These are phyloP conservation scores for Amblyraja radiata DNA, from an alignment of 2,797 vertebrate species.

Conservation along the genomic window DNA sequence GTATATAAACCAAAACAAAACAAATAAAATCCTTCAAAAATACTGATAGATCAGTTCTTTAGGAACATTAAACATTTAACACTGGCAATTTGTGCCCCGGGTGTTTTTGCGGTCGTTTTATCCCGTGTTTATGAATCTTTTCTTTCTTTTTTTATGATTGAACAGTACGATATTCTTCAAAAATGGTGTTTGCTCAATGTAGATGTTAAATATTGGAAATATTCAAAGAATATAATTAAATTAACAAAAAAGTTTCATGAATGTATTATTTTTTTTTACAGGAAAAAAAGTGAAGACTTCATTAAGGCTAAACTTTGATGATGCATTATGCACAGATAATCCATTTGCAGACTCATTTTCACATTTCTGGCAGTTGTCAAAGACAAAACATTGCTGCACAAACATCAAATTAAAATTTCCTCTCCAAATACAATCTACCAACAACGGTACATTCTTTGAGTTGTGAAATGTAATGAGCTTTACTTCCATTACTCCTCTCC, in stretches of 20 bases:
- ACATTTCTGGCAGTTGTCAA: neutral
- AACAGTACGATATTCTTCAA: neutral
- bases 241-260: neutral
- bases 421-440: neutral
- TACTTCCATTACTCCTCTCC: neutral
- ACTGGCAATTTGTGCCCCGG: neutral
- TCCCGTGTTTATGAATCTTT: neutral
- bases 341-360: neutral
- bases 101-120: neutral
- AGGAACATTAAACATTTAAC: neutral
- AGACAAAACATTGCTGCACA: neutral
- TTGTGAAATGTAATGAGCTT: neutral
- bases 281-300: neutral
- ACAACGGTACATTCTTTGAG: neutral
- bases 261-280: neutral
- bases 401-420: neutral
- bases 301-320: neutral
- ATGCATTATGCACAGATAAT: neutral
- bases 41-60: neutral
- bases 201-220: neutral
- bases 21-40: neutral
- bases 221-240: neutral
- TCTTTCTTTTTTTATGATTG: neutral
- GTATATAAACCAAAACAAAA: neutral
- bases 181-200: neutral